Percentiles rank a stretch among this genome's conserved stretches.
phyloP scores from a whole-genome alignment of 2,888 invertebrate species.

The Amphimallon solstitiale region DNA sequence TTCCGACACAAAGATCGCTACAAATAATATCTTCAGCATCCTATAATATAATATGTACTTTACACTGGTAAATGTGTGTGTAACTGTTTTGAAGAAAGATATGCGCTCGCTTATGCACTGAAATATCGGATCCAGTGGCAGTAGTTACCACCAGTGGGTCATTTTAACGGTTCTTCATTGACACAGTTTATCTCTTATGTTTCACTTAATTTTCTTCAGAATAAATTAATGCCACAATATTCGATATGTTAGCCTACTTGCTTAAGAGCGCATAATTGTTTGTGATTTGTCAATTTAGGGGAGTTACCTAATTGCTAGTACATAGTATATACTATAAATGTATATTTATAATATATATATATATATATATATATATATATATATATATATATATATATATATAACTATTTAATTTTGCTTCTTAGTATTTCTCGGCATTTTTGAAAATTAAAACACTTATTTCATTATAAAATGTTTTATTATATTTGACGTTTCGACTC shows the following conservation, averaged over 20 bases:
- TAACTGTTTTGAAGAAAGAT: slow-evolving; percentile 11
- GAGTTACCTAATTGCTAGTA: neutral
- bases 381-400: too few relatives aligned
- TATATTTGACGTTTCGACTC: too few relatives aligned
- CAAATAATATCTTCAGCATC: slow-evolving; percentile 4
- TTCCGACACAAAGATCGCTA: slow-evolving; percentile 9
- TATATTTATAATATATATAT: too few relatives aligned
- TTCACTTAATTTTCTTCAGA: slow-evolving; percentile 3
- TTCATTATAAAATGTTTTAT: too few relatives aligned
- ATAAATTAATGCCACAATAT: slow-evolving; percentile 5
- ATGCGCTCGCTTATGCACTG: neutral
- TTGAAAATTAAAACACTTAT: too few relatives aligned
- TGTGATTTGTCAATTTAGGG: too few relatives aligned
- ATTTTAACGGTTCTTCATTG: slow-evolving; percentile 25
- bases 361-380: too few relatives aligned
- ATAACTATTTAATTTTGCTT: too few relatives aligned
- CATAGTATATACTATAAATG: too few relatives aligned
- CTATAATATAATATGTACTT: too few relatives aligned
- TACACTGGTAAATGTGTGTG: neutral
- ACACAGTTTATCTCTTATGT: slow-evolving; percentile 30
- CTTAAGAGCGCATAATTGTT: too few relatives aligned
- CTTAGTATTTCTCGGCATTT: too few relatives aligned
- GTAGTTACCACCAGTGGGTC: slow-evolving; percentile 2
- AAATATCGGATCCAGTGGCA: slow-evolving; percentile 9
- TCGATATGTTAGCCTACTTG: neutral